phyloP scores from a whole-genome alignment of 1,140 invertebrate genomes.

The Pseudomyrmex flavicornis region DNA sequence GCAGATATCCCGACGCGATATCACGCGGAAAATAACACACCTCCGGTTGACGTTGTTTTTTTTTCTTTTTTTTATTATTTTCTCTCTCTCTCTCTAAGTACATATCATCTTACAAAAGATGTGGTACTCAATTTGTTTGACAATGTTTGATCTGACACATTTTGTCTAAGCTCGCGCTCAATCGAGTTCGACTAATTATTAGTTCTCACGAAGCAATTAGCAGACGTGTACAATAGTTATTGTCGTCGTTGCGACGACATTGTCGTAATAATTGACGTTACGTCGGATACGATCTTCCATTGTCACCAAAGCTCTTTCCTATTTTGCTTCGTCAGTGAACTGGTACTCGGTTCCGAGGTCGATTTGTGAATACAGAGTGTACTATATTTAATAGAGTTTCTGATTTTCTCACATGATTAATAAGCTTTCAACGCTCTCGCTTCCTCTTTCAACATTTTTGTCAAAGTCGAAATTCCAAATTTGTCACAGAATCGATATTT shows the following conservation, averaged over 20 bases:
- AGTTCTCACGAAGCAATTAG: slow-evolving; percentile 33
- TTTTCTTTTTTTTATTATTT: neutral
- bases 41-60: slow-evolving; percentile 30
- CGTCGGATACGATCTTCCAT: slow-evolving; percentile 33
- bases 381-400: slow-evolving; percentile 4
- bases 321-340: neutral
- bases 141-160: neutral
- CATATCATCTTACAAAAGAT: no score
- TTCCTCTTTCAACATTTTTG: neutral
- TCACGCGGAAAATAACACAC: neutral
- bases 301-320: slow-evolving; percentile 22
- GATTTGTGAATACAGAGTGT: slow-evolving; percentile 4
- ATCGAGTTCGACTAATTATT: slow-evolving; percentile 25
- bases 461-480: no score
- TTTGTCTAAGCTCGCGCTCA: neutral
- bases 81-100: neutral
- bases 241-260: neutral
- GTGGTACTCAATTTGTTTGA: no score
- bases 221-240: slow-evolving; percentile 26
- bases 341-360: neutral
- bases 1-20: slow-evolving; percentile 31
- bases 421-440: neutral
- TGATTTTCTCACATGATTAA: slow-evolving; percentile 28
- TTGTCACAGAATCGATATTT: no score
- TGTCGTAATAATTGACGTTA: slow-evolving; percentile 28